Base-by-base conservation (phyloP, 1,140 invertebrate species). In the Lordiphosa mommai region DNA sequence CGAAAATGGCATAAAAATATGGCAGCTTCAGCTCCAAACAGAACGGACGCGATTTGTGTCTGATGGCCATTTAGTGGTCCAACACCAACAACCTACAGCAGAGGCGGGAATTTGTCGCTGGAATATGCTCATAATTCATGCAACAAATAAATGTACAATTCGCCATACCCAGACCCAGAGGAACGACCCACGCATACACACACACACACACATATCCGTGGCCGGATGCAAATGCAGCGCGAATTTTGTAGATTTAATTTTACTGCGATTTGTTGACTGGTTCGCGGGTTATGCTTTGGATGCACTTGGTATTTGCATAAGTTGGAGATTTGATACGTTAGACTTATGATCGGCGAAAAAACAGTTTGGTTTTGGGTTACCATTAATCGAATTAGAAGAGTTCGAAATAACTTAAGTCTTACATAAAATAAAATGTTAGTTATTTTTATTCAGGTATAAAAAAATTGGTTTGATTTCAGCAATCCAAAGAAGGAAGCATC, bases 121-220 rank as follows among this genome's bases (percentile, higher is more conserved):
- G 46, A 52, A 72, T 86, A 74, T 79, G 72, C 67, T 86, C 84
- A 86, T 86, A 86, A 86, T 65, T 86, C 82, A 86, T 86, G 84
- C 84, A 77, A 77, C 82, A 86, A 86, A 86, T 73, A 77, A 68
- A 65, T 68, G 72, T 47, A 61, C 61, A 79, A 59, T 58, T 51
- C 57, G 56, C 52, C 44, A 53, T 40, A 36, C 47, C 38, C 36
- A 47, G 37, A 27, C 20, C 20, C 20, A 40, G 14, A 14, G 16
- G 17, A 5, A 34, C 55, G 41, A 52, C 74, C 74, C 70, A 79
- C 74, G 74, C 61, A 34, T 12, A 20, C 37, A 43, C 17, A 63
- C 10, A 23, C 6, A 29, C 9, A 49, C 55, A 65, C 1, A n/a
- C 16, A 40, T n/a, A 40, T 16, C 37, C 6, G 20, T 41, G 20